Base-by-base conservation (phyloP, 2,797 vertebrate species). In the Sebastes jordani region DNA sequence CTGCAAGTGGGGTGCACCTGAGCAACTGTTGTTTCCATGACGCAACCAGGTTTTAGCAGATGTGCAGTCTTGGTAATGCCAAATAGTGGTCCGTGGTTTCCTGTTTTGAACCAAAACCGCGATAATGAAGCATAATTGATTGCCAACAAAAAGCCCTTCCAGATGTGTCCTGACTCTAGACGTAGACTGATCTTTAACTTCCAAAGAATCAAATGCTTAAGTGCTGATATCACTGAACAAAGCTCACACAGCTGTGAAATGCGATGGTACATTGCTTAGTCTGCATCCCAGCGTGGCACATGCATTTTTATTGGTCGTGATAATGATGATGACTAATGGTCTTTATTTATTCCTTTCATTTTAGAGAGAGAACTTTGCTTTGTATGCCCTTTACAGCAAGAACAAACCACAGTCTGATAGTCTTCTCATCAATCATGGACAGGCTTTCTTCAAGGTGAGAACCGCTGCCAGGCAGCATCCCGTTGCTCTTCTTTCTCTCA, bases 351-450 rank as follows among this genome's bases (percentile, higher is more conserved):
- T 38, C 36, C 18, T 88, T 81, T 64, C 60, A 16, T 82, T 94
- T 68, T 60, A 97, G 96, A 95, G 92, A 74, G 96, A 96, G 71
- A 95, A 92, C 86, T 96, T 97, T 89, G 94, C 95, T 60, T 88
- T 97, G 77, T 97, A 97, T 62, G 96, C 96, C 2, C 94, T 97
- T 73, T 97, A 97, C 93, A 97, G 96, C 93, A 97, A 97, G 92
- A 97, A 97, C 92, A 97, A 96, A 82, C 96, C 96, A 0, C 95
- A 94, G 73, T 97, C 96, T 3, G 96, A 97, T 59, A 78, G 80
- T 75, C 93, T 96, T 16, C 93, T 97, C 66, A 91, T 95, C 70
- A 92, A 92, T 72, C 95, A 96, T 1, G 96, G 95, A 27, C 92
- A 96, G 71, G 73, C 74, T 18, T 97, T 96, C 84, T 96, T 97